A percentile compares a stretch with the other conserved stretches of the same genome.
Conservation (phyloP, 2,797 vertebrate genomes). For the Enteromius fasciolatus region DNA sequence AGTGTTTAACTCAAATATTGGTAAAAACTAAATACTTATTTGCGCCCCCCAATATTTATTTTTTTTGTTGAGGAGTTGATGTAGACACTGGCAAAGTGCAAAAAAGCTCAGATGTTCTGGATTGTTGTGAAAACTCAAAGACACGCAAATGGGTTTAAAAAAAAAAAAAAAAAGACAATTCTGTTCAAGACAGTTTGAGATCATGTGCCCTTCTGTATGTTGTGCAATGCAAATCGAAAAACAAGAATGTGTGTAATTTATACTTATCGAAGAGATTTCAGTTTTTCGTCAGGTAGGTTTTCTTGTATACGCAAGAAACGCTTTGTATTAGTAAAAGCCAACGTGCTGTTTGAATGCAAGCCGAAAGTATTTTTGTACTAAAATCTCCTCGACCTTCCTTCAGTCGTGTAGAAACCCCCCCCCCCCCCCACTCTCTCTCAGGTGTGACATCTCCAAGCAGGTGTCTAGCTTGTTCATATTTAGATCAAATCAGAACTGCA, state of each 20-base stretch:
- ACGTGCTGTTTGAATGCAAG: conserved; percentile 74
- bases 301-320: conserved; percentile 56
- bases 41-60: background rate
- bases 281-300: conserved; percentile 65
- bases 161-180: background rate
- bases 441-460: conserved; percentile 18
- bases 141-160: background rate
- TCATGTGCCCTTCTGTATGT: conserved; percentile 68
- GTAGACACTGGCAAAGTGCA: background rate
- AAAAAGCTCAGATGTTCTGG: background rate
- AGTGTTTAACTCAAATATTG: background rate
- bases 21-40: background rate
- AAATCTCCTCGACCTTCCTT: conserved; percentile 75
- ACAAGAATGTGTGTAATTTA: conserved; percentile 79
- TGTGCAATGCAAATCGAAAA: conserved; percentile 74
- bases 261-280: conserved; percentile 67
- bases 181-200: conserved; percentile 26
- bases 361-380: conserved; percentile 75
- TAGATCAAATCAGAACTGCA: background rate
- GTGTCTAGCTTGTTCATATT: conserved; percentile 21
- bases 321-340: conserved; percentile 68
- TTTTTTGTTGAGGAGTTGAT: no score
- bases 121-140: background rate
- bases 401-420: conserved; percentile 55
- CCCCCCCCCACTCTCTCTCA: no score